Conservation (phyloP, 2,888 invertebrate species). For the Halictus ligatus region DNA sequence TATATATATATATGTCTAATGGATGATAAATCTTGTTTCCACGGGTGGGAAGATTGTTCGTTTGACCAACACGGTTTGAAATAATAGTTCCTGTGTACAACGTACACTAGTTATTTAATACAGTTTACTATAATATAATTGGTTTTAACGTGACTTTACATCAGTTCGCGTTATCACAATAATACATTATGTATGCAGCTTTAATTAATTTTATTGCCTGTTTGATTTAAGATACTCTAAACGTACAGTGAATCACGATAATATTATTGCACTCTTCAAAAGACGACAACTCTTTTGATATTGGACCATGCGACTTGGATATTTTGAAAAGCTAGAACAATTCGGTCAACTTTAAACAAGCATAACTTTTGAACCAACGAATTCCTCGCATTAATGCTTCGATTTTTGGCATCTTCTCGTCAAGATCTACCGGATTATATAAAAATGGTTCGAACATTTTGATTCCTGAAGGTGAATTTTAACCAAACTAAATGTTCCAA, state of each 20-base stretch:
- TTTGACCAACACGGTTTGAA: not conserved
- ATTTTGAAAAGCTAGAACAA: too few relatives aligned
- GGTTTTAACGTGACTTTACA: not conserved
- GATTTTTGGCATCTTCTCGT: too few relatives aligned
- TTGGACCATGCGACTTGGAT: too few relatives aligned
- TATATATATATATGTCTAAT: slow-evolving; percentile 11
- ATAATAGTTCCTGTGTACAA: not conserved
- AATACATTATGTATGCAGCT: not conserved
- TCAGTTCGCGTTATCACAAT: not conserved
- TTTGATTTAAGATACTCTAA: not conserved
- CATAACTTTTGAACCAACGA: too few relatives aligned
- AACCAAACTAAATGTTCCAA: too few relatives aligned
- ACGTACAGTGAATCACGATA: not conserved
- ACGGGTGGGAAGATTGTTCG: not conserved
- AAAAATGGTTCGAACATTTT: too few relatives aligned
- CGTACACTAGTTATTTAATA: not conserved
- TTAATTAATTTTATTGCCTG: not conserved
- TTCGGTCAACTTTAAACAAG: too few relatives aligned
- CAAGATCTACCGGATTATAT: too few relatives aligned
- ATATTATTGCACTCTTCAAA: not conserved
- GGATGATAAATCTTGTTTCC: not conserved
- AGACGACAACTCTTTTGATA: not conserved
- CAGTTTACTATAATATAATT: not conserved
- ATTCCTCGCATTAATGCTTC: too few relatives aligned
- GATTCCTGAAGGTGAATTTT: too few relatives aligned